Evolutionary conservation across 2,888 invertebrate genomes (phyloP).

Genomic region (Parnassius smintheus): DNA sequence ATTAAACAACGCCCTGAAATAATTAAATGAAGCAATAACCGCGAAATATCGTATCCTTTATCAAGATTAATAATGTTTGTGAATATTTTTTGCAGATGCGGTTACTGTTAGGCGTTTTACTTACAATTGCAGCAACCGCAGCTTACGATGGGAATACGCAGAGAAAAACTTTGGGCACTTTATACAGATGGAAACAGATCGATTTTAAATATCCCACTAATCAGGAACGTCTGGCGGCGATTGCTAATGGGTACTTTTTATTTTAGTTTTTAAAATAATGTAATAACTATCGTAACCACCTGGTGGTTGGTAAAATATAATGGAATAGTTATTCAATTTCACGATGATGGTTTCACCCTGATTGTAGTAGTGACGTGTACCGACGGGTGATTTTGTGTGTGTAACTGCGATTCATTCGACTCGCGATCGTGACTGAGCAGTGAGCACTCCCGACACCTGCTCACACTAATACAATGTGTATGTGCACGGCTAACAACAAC

Average conservation of each 20-base stretch:
- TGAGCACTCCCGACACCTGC: too few relatives aligned
- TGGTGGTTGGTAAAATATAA: too few relatives aligned
- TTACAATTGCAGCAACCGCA: conserved; percentile 28
- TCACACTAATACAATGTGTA: too few relatives aligned
- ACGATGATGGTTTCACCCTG: too few relatives aligned
- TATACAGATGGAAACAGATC: conserved; percentile 73
- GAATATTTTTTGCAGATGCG: conserved; percentile 35
- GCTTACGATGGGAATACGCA: conserved; percentile 29
- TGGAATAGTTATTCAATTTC: too few relatives aligned
- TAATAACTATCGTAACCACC: too few relatives aligned
- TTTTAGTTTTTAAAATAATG: too few relatives aligned
- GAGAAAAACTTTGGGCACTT: conserved; percentile 53
- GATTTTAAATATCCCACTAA: conserved; percentile 55
- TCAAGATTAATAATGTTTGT: background rate
- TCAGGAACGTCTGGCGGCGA: conserved; percentile 47
- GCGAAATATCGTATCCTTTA: background rate
- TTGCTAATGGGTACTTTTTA: conserved; percentile 50
- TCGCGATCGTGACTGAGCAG: too few relatives aligned
- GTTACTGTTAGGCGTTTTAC: conserved; percentile 31
- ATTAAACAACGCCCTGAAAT: conserved; percentile 6
- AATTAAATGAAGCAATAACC: background rate
- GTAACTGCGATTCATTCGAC: too few relatives aligned
- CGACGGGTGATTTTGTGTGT: too few relatives aligned
- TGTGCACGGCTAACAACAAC: too few relatives aligned
- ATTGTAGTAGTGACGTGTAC: too few relatives aligned